Conservation (phyloP, 2,888 invertebrate species). For the Eurytoma adleriae region DNA sequence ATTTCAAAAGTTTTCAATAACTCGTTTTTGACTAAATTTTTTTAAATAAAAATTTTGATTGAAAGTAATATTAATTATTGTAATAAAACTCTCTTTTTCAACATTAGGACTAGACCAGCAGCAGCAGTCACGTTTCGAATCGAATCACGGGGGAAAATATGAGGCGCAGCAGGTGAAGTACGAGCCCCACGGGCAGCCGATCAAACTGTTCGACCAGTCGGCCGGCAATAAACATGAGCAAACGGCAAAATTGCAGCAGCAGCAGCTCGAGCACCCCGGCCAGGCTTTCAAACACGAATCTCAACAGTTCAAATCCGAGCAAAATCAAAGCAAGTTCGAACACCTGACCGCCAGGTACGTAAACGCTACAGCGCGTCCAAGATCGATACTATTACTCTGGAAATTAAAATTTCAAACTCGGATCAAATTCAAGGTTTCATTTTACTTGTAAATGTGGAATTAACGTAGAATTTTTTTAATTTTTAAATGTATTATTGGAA, state of each 20-base stretch:
- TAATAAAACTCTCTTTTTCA: not conserved
- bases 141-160: constrained; percentile 63
- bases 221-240: constrained; percentile 62
- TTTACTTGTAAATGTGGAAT: no score
- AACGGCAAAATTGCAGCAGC: constrained; percentile 53
- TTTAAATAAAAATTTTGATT: not conserved
- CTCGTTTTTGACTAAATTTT: not conserved
- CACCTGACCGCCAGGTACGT: constrained; percentile 53
- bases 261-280: constrained; percentile 54
- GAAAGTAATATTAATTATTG: not conserved
- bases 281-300: constrained; percentile 47
- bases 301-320: constrained; percentile 62
- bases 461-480: no score
- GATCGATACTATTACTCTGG: no score
- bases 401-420: no score
- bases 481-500: no score
- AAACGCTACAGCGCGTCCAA: not conserved
- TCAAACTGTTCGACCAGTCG: constrained; percentile 65
- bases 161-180: constrained; percentile 62
- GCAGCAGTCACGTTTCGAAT: constrained; percentile 65
- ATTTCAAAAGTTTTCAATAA: not conserved
- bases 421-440: no score
- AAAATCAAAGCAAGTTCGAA: constrained; percentile 58
- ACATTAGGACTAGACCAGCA: constrained; percentile 38
- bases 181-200: constrained; percentile 60